A percentile compares a stretch with the other conserved stretches of the same genome.
phyloP scores from a whole-genome alignment of 2,797 vertebrate genomes.

The Darevskia mixta region DNA sequence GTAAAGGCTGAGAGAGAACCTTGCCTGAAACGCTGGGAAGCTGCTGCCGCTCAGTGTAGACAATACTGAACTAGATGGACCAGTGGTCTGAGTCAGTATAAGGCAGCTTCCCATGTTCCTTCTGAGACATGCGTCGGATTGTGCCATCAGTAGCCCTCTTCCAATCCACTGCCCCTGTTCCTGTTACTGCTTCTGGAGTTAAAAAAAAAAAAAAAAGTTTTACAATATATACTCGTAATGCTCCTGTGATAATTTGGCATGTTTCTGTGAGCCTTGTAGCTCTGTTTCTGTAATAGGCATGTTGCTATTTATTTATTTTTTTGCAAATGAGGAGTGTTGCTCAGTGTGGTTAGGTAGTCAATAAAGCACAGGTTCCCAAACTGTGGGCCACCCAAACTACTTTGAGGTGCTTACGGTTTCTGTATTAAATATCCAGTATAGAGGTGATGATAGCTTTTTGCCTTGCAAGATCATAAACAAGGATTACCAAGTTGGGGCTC shows the following conservation, averaged over 20 bases:
- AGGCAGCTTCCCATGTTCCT: no score
- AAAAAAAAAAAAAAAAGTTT: background rate
- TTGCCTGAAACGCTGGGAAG: no score
- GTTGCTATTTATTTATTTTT: no score
- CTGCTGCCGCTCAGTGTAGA: no score
- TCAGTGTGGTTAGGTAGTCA: background rate
- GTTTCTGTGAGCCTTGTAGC: background rate
- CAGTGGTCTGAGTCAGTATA: no score
- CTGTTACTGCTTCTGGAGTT: background rate
- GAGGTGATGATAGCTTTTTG: background rate
- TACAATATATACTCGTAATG: background rate
- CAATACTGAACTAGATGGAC: no score
- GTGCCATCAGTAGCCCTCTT: background rate
- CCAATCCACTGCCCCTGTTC: background rate
- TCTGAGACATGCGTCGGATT: background rate
- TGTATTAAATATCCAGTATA: background rate
- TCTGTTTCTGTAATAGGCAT: background rate
- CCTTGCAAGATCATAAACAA: background rate
- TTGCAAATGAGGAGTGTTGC: no score
- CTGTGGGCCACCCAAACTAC: no score
- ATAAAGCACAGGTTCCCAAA: background rate
- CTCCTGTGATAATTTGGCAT: no score
- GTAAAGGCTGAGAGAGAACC: no score
- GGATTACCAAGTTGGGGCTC: background rate
- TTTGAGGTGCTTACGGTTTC: no score